A percentile compares a stretch with the other conserved stretches of the same genome.
phyloP scores from a whole-genome alignment of 2,888 invertebrate genomes.

The Sphaerophoria rueppellii region DNA sequence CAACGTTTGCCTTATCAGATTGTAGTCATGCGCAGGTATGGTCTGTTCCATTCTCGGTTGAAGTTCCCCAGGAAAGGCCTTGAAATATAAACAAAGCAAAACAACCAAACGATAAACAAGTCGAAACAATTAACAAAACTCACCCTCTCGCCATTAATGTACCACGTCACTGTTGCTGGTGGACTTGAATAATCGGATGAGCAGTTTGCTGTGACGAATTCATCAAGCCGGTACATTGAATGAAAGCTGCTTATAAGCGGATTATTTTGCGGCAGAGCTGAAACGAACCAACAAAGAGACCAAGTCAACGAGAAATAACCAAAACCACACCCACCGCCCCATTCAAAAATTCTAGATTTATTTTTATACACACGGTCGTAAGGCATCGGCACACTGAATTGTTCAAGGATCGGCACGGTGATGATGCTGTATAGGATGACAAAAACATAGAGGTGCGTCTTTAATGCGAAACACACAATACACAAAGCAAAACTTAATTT shows the following conservation, averaged over 20 bases:
- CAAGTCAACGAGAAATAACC: background rate
- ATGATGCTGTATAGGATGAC: background rate
- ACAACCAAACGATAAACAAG: background rate
- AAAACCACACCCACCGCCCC: background rate
- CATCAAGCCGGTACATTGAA: slow-evolving; percentile 78
- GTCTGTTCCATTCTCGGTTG: slow-evolving; percentile 79
- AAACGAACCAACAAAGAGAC: slow-evolving; percentile 43
- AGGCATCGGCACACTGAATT: background rate
- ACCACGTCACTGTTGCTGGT: slow-evolving; percentile 79
- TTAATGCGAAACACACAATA: slow-evolving; percentile 28
- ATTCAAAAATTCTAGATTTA: background rate
- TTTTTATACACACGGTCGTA: background rate
- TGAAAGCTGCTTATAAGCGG: slow-evolving; percentile 80
- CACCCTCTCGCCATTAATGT: slow-evolving; percentile 79
- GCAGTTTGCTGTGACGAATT: slow-evolving; percentile 80
- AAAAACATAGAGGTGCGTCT: slow-evolving; percentile 15
- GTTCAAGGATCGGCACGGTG: background rate
- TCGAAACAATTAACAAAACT: slow-evolving; percentile 22
- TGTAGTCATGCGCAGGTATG: slow-evolving; percentile 79
- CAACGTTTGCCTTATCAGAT: slow-evolving; percentile 78
- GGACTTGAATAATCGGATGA: slow-evolving; percentile 80
- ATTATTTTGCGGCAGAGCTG: slow-evolving; percentile 80
- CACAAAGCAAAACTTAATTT: slow-evolving; percentile 8
- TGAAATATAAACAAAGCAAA: background rate
- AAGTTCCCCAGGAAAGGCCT: slow-evolving; percentile 78